Conservation (phyloP, 2,888 invertebrate species). For the Ctena decussata region DNA sequence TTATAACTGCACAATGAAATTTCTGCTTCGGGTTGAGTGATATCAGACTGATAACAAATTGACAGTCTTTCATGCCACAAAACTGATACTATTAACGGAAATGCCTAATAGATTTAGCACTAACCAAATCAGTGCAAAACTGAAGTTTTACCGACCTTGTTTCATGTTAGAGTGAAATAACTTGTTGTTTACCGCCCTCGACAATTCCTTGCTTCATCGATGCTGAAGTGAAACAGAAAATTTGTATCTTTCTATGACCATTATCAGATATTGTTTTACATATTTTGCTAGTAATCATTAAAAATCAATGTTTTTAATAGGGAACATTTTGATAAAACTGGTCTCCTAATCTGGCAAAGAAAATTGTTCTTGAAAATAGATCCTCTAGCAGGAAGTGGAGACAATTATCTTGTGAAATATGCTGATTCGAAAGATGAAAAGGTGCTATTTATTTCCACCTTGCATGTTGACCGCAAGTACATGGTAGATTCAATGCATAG, state of each 20-base stretch:
- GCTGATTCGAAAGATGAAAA: neutral
- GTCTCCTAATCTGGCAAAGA: constrained; percentile 6
- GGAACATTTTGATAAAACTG: neutral
- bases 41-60: neutral
- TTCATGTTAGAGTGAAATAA: neutral
- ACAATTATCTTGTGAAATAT: neutral
- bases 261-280: constrained; percentile 17
- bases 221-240: constrained; percentile 6
- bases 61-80: neutral
- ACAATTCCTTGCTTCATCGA: neutral
- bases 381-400: neutral
- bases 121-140: neutral
- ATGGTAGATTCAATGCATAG: too few species aligned
- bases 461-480: neutral
- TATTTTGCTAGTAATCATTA: neutral
- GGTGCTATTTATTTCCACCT: neutral
- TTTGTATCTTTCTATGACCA: neutral
- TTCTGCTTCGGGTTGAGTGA: too few species aligned
- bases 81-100: neutral
- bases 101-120: neutral
- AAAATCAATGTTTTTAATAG: constrained; percentile 11
- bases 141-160: neutral
- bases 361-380: constrained; percentile 9
- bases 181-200: neutral
- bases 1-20: too few species aligned